Evolutionary conservation across 2,888 invertebrate species (phyloP), one percentile per base, ranked within the genome.

Genomic region (Vanessa cardui): DNA sequence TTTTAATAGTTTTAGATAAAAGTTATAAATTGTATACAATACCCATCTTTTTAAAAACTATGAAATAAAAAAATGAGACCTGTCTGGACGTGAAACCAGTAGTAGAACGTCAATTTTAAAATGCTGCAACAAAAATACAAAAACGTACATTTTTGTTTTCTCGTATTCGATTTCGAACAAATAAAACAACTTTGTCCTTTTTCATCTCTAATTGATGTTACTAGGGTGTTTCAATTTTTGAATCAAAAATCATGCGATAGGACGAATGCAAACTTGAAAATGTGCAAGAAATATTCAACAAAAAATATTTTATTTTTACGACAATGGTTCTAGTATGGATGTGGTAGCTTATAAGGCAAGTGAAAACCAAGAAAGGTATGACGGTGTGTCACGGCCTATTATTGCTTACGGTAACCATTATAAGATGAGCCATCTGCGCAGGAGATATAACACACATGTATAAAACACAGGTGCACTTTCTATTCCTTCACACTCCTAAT

Each of bases 81-180:
- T 31, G 6, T 52, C 16, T 16, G 26, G 2, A 52, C 26, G 7
- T 52, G 16, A 50, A 52, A 52, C 31, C 31, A 26, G 7, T 52
- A 52, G 52, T 52, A 52, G 26, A 18, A 56, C 33, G 12, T 56
- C 33, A 33, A 56, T 56, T 39, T 56, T 39, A 16, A 54, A 31
- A 54, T 54, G n/a, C 26, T 26, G 52, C 39, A 39, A 39, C 39
- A 39, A 39, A 39, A 62, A 52, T 45, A 52, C 45, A 52, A 64
- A 50, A 64, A 58, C 50, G 44, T 20, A 47, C 21, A 50, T 64
- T 66, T 60, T 69, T 63, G 44, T 58, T 18, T 58, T 64, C 58
- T 69, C 67, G 66, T 65, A 59, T 66, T 39, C 50, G 61, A 71
- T 59, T 69, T 45, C 18, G n/a, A 69, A 70, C 68, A 71, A 69